Evolutionary conservation across 2,113 vertebrate species (phyloP).

Genomic region (Rhinichthys klamathensis): DNA sequence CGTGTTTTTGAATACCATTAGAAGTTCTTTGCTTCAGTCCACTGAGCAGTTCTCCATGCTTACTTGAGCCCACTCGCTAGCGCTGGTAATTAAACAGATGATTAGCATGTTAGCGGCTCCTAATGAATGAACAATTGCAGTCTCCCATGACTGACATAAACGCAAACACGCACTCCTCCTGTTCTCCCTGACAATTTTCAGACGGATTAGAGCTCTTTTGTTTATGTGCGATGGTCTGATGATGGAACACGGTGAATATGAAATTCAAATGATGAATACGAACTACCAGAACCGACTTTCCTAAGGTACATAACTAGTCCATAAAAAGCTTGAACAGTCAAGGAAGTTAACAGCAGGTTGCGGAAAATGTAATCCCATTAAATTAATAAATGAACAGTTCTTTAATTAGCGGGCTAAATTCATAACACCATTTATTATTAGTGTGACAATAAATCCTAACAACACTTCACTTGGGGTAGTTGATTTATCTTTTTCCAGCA

Average conservation of each 20-base stretch:
- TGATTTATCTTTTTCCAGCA: not conserved
- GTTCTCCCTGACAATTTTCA: conserved; percentile 18
- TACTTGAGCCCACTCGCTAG: conserved; percentile 58
- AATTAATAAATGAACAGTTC: not conserved
- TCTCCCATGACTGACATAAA: conserved; percentile 60
- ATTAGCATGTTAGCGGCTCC: conserved; percentile 69
- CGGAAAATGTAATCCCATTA: not conserved
- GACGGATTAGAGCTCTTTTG: not conserved
- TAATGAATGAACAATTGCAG: conserved; percentile 72
- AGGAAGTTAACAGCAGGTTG: not conserved
- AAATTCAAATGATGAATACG: not conserved
- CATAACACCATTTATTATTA: not conserved
- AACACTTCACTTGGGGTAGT: not conserved
- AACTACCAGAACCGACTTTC: not conserved
- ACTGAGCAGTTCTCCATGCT: conserved; percentile 51
- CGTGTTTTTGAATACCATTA: conserved; percentile 46
- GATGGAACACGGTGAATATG: not conserved
- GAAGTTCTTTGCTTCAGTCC: conserved; percentile 64
- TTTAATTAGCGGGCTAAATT: not conserved
- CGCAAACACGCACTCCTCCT: conserved; percentile 55
- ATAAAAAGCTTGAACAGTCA: not conserved
- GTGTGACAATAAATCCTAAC: not conserved
- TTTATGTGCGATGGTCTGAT: conserved; percentile 22
- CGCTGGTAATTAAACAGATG: conserved; percentile 73
- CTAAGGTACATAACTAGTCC: not conserved